Conservation (phyloP, 2,888 invertebrate genomes). For the Malacosoma neustria region DNA sequence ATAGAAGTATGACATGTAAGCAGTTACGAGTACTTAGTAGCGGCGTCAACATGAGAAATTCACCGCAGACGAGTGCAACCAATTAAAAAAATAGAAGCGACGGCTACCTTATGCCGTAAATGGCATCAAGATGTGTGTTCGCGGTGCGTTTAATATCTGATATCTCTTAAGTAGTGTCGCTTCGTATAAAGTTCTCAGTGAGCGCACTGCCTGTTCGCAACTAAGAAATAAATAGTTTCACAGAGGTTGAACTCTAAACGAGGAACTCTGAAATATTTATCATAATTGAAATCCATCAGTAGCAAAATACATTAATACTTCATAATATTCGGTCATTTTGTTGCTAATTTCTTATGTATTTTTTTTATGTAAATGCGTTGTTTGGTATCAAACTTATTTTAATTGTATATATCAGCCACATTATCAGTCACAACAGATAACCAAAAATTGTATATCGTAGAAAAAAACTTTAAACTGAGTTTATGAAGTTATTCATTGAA, state of each 20-base stretch:
- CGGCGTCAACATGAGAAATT: slow-evolving; percentile 14
- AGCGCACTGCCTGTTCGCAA: slow-evolving; percentile 26
- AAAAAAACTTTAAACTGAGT: too few species aligned
- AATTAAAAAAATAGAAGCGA: slow-evolving; percentile 43
- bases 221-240: slow-evolving; percentile 24
- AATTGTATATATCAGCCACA: too few species aligned
- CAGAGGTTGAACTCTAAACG: neutral
- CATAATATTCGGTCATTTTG: too few species aligned
- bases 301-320: too few species aligned
- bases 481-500: too few species aligned
- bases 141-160: slow-evolving; percentile 48
- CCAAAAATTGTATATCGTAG: too few species aligned
- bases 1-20: neutral
- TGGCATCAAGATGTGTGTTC: slow-evolving; percentile 47
- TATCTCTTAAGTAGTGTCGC: slow-evolving; percentile 58
- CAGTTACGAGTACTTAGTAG: slow-evolving; percentile 11
- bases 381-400: too few species aligned
- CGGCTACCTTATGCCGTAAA: slow-evolving; percentile 42
- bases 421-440: too few species aligned
- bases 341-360: too few species aligned
- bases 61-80: slow-evolving; percentile 24
- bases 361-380: too few species aligned
- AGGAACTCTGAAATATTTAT: too few species aligned
- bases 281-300: too few species aligned
- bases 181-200: slow-evolving; percentile 48